Evolutionary conservation across 2,113 vertebrate species (phyloP).

Genomic region (Merops nubicus): DNA sequence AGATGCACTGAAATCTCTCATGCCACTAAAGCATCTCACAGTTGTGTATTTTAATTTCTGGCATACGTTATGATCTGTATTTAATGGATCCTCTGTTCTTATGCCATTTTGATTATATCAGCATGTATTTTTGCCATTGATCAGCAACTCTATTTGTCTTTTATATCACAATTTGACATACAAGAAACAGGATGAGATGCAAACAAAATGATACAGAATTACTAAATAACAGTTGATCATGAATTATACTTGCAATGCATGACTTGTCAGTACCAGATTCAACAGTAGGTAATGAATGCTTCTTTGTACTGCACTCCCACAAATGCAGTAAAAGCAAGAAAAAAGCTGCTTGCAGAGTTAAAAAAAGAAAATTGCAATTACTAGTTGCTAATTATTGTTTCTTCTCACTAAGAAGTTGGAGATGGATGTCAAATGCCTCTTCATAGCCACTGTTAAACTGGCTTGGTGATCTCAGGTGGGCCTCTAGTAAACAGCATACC

Average conservation of each 20-base stretch:
- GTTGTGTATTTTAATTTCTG: background rate
- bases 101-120: conserved; percentile 25
- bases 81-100: conserved; percentile 16
- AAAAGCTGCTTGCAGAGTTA: background rate
- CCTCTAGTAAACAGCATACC: background rate
- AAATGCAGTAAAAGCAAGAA: background rate
- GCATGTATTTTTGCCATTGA: background rate
- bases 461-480: background rate
- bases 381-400: background rate
- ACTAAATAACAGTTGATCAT: conserved; percentile 11
- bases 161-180: conserved; percentile 4
- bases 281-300: background rate
- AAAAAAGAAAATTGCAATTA: background rate
- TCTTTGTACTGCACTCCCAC: background rate
- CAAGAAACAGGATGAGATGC: background rate
- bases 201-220: conserved; percentile 18
- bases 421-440: background rate
- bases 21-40: background rate
- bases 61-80: background rate
- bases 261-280: background rate
- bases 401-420: background rate
- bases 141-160: conserved; percentile 35
- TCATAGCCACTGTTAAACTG: background rate
- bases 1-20: background rate
- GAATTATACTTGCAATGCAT: background rate